phyloP scores from a whole-genome alignment of 2,888 invertebrate species.

The Thecophora atra region DNA sequence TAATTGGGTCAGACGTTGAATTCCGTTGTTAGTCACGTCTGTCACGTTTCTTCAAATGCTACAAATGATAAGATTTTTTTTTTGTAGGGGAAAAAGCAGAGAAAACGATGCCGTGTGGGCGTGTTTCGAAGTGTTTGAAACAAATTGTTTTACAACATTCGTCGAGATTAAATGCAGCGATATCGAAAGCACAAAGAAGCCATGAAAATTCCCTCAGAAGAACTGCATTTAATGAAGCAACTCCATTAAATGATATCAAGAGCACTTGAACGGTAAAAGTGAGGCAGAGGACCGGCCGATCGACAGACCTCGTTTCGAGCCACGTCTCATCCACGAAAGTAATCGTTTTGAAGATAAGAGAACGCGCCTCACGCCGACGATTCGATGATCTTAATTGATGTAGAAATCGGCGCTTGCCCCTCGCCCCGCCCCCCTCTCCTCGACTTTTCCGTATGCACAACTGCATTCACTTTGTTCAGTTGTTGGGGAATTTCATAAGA shows the following conservation, averaged over 20 bases:
- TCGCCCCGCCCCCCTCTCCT: too few relatives aligned
- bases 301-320: neutral
- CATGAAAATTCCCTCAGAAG: neutral
- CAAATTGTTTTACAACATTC: slow-evolving; percentile 3
- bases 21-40: too few relatives aligned
- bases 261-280: neutral
- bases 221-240: neutral
- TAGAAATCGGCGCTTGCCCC: too few relatives aligned
- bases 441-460: too few relatives aligned
- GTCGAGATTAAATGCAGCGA: neutral
- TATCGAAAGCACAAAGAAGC: neutral
- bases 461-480: too few relatives aligned
- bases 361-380: neutral
- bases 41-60: too few relatives aligned
- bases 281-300: neutral
- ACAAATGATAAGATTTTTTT: too few relatives aligned
- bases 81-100: neutral
- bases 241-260: neutral
- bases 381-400: slow-evolving; percentile 1
- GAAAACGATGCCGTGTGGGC: slow-evolving; percentile 19
- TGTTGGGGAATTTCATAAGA: too few relatives aligned
- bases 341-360: slow-evolving; percentile 42
- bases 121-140: slow-evolving; percentile 21
- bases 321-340: slow-evolving; percentile 9
- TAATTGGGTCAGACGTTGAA: too few relatives aligned